Percentiles rank a stretch among this genome's conserved stretches.
These are phyloP conservation scores for Python bivittatus DNA, from an alignment of 2,113 vertebrate species.

Conservation along the genomic window DNA sequence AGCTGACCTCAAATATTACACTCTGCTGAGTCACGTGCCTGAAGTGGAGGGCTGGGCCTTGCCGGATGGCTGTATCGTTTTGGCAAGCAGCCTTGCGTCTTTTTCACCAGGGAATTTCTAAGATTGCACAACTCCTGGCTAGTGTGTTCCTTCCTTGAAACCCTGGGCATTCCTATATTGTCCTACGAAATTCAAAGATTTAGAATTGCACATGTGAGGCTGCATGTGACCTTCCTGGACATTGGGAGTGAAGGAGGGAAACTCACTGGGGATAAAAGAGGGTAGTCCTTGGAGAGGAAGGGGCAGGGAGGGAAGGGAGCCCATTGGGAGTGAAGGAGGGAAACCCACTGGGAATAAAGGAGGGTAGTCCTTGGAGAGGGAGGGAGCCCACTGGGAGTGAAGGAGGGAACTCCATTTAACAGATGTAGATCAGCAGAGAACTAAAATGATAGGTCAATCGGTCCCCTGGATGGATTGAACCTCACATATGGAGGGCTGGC, in stretches of 20 bases:
- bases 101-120: constrained; percentile 9
- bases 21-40: not conserved
- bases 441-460: not conserved
- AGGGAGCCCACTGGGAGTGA: not conserved
- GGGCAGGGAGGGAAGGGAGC: no score
- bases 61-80: not conserved
- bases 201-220: not conserved
- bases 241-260: not conserved
- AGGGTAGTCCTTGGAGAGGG: no score
- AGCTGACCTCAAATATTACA: not conserved
- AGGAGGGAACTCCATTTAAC: not conserved
- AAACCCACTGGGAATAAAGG: no score
- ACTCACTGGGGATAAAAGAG: no score
- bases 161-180: not conserved
- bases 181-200: not conserved
- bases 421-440: not conserved
- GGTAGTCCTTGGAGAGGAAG: no score
- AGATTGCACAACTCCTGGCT: not conserved
- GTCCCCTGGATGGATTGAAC: not conserved
- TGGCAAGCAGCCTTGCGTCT: not conserved
- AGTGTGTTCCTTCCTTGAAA: not conserved
- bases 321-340: no score
- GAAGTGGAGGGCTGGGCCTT: not conserved
- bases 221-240: not conserved
- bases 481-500: not conserved